These are phyloP conservation scores for Neofelis nebulosa DNA, from an alignment of 2,113 vertebrate species.

Conservation along the genomic window DNA sequence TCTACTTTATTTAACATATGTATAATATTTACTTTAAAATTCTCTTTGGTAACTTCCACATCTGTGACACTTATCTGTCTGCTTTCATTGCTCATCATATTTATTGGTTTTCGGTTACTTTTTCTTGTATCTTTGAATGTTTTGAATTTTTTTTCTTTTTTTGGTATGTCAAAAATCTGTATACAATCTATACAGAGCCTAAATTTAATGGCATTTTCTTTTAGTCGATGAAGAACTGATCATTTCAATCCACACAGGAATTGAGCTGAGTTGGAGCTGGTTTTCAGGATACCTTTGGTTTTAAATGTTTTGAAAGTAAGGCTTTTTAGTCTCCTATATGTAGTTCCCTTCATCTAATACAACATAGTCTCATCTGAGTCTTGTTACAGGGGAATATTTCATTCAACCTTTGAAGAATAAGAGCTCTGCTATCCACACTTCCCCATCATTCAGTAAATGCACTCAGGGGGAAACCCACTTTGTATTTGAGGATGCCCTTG, in stretches of 20 bases:
- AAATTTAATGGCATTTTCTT: neutral
- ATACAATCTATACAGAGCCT: neutral
- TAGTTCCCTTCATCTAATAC: neutral
- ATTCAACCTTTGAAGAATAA: neutral
- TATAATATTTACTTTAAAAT: neutral
- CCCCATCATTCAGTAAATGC: neutral
- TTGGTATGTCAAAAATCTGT: neutral
- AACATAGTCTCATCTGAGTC: neutral
- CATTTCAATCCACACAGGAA: neutral
- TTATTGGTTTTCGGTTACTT: neutral
- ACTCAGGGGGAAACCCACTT: neutral
- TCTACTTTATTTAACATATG: neutral
- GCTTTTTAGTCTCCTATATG: neutral
- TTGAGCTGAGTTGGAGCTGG: neutral
- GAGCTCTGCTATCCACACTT: neutral
- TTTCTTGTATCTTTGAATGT: neutral
- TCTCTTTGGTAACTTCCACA: neutral
- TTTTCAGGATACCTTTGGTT: neutral
- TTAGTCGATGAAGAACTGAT: neutral
- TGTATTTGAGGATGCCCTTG: neutral
- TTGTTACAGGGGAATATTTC: neutral
- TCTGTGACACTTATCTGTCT: neutral
- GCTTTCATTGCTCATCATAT: neutral
- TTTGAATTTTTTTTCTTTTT: neutral
- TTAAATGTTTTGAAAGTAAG: neutral